Evolutionary conservation across 2,113 vertebrate genomes (phyloP).

Genomic region (Pluvianellus socialis): DNA sequence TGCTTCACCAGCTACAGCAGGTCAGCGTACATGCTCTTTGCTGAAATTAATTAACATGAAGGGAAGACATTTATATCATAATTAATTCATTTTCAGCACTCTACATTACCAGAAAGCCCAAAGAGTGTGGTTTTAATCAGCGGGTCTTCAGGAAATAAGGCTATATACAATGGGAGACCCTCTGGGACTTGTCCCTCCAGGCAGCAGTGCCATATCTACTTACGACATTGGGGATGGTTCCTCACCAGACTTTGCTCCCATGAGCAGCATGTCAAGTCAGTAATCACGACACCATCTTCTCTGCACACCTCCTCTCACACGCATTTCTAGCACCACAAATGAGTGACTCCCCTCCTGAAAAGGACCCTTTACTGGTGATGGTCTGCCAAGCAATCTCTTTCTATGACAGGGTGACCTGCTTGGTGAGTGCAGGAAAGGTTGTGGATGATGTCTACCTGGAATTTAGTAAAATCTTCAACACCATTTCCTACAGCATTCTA

Average conservation of each 20-base stretch:
- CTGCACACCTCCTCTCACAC: background rate
- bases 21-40: background rate
- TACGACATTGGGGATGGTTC: background rate
- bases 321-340: background rate
- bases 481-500: no score
- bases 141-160: background rate
- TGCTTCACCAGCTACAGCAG: background rate
- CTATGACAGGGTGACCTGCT: no score
- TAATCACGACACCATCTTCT: background rate
- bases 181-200: background rate
- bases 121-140: background rate
- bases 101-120: background rate
- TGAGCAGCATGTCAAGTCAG: background rate
- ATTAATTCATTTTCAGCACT: background rate
- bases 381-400: background rate
- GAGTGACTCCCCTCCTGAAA: background rate
- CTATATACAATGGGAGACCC: background rate
- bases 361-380: background rate
- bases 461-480: no score
- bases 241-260: background rate
- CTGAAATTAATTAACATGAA: background rate
- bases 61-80: background rate
- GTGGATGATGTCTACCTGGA: no score
- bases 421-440: no score
- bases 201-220: background rate